Evolutionary conservation across 2,797 vertebrate genomes (phyloP).

Genomic region (Streptopelia turtur): DNA sequence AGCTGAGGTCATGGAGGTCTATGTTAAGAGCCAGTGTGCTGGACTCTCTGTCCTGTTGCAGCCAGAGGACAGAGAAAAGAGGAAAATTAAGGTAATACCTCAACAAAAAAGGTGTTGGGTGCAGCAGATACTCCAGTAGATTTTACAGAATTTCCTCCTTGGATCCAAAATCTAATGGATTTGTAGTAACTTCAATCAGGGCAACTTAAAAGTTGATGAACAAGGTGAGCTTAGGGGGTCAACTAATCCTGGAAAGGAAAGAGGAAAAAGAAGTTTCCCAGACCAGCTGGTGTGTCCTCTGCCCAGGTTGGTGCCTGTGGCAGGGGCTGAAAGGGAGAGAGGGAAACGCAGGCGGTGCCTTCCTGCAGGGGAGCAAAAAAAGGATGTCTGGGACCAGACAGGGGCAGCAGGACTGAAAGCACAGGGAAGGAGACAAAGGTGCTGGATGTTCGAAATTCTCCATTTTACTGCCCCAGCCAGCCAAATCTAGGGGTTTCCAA

Average conservation of each 20-base stretch:
- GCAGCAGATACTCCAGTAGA: not conserved
- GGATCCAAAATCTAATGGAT: not conserved
- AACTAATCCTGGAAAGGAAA: not conserved
- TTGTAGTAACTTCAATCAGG: not conserved
- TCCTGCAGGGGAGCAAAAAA: not conserved
- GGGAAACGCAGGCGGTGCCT: not conserved
- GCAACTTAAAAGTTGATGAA: not conserved
- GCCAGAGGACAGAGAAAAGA: not conserved
- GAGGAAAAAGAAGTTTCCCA: not conserved
- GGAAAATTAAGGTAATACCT: not conserved
- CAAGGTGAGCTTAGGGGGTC: not conserved
- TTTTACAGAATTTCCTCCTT: not conserved
- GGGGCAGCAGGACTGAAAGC: not conserved
- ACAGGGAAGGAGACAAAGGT: not conserved
- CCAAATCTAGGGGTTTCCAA: not conserved
- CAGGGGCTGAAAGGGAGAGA: not conserved
- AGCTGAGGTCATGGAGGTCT: not conserved
- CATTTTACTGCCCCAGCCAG: not conserved
- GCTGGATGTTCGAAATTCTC: not conserved
- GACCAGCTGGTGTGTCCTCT: not conserved
- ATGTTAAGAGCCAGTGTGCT: not conserved
- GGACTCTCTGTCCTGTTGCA: not conserved
- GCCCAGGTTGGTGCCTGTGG: rapidly evolving
- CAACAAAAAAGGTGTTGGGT: not conserved
- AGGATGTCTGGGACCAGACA: not conserved